Percentiles rank a stretch among this genome's conserved stretches.
Evolutionary conservation across 53 echinoderm and acorn worm species (phyloP).

Genomic region (Paracentrotus lividus): DNA sequence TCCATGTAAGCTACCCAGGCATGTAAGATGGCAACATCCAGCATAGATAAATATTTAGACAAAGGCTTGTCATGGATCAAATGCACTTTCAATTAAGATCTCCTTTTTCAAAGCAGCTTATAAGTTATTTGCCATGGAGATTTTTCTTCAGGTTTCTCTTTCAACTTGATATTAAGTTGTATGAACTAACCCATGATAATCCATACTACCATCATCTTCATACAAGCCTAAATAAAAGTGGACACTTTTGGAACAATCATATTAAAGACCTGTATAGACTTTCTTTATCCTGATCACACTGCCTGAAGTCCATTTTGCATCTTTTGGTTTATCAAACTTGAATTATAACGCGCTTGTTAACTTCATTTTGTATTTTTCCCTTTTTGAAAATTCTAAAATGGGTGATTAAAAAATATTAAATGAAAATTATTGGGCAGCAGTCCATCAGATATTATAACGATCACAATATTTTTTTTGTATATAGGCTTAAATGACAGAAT

Average conservation of each 20-base stretch:
- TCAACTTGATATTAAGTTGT: slow-evolving; percentile 9
- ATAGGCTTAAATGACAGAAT: not conserved
- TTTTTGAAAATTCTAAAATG: not conserved
- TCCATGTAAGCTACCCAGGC: not conserved
- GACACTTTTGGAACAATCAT: slow-evolving; percentile 25
- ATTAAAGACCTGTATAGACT: not conserved
- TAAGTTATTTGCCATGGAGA: slow-evolving; percentile 60
- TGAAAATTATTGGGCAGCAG: not conserved
- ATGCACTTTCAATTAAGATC: slow-evolving; percentile 67
- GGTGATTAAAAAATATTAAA: not conserved
- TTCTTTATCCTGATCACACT: not conserved
- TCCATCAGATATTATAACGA: not conserved
- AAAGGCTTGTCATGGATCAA: slow-evolving; percentile 65
- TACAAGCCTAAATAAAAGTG: not conserved
- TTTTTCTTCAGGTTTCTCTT: slow-evolving; percentile 10
- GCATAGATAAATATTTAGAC: slow-evolving; percentile 65
- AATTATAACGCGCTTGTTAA: not conserved
- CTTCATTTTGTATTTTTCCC: not conserved
- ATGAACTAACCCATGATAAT: slow-evolving; percentile 3
- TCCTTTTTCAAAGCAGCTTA: slow-evolving; percentile 46
- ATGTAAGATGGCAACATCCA: slow-evolving; percentile 19
- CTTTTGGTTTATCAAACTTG: not conserved
- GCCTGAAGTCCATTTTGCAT: not conserved
- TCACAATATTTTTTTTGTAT: not conserved
- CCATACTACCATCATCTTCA: slow-evolving; percentile 1